Evolutionary conservation across 2,888 invertebrate species (phyloP).

Genomic region (Microchrysa polita): DNA sequence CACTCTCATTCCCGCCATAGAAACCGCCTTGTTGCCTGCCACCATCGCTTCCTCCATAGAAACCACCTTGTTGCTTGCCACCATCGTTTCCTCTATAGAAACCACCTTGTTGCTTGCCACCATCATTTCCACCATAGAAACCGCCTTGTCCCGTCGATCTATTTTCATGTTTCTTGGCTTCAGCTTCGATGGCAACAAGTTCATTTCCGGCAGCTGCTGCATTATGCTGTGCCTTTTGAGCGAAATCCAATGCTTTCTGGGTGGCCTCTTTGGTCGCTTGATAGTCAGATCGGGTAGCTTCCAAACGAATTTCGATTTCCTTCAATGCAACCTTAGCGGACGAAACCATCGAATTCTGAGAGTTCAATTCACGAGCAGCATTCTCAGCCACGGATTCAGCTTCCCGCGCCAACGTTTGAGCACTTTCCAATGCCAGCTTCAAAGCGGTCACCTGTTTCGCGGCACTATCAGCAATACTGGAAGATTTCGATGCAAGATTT

Average conservation of each 20-base stretch:
- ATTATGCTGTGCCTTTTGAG: slow-evolving; percentile 75
- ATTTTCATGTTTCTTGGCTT: not conserved
- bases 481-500: slow-evolving; percentile 72
- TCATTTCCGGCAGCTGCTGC: slow-evolving; percentile 71
- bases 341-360: slow-evolving; percentile 78
- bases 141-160: not conserved
- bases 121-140: slow-evolving; percentile 7
- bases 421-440: slow-evolving; percentile 76
- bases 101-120: not conserved
- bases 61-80: not conserved
- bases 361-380: slow-evolving; percentile 74
- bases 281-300: slow-evolving; percentile 74
- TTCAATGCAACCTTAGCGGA: slow-evolving; percentile 73
- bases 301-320: slow-evolving; percentile 72
- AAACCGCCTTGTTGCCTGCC: not conserved
- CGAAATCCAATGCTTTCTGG: slow-evolving; percentile 71
- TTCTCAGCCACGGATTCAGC: slow-evolving; percentile 66
- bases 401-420: slow-evolving; percentile 62
- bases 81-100: slow-evolving; percentile 8
- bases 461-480: slow-evolving; percentile 74
- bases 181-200: not conserved
- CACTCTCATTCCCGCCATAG: slow-evolving; percentile 6
- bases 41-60: slow-evolving; percentile 13
- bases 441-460: slow-evolving; percentile 73
- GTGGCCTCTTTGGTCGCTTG: slow-evolving; percentile 76